These are phyloP conservation scores for Valencia hispanica DNA, from an alignment of 2,797 vertebrate genomes.

Conservation along the genomic window DNA sequence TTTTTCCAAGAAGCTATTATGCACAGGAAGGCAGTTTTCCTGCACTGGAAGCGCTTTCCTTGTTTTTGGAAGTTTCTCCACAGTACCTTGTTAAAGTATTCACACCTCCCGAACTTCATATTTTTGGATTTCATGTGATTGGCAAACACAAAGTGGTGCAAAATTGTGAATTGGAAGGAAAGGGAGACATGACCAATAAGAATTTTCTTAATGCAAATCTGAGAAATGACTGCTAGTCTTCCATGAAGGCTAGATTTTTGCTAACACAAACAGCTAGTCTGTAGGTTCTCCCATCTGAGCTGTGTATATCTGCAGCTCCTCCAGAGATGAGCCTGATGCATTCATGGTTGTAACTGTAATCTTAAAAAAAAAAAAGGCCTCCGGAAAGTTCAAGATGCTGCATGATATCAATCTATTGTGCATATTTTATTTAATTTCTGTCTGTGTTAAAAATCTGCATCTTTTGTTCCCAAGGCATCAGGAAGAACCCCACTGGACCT, in stretches of 20 bases:
- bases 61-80: not conserved
- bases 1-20: conserved; percentile 18
- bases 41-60: not conserved
- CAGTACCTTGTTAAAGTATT: not conserved
- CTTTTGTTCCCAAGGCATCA: conserved; percentile 84
- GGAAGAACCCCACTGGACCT: conserved; percentile 82
- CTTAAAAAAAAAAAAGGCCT: no score
- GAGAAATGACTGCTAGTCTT: not conserved
- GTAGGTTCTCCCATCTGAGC: not conserved
- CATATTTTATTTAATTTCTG: no score
- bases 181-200: no score
- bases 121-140: not conserved
- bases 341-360: not conserved
- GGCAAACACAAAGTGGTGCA: not conserved
- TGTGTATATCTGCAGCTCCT: not conserved
- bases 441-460: not conserved
- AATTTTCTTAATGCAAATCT: no score
- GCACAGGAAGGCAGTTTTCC: not conserved
- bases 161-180: not conserved
- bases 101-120: not conserved
- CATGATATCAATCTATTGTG: not conserved
- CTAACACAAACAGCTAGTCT: not conserved
- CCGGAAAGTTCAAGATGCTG: not conserved
- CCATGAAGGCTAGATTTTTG: not conserved
- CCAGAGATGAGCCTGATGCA: not conserved